These are phyloP conservation scores for Hirtodrosophila cameraria DNA, from an alignment of 2,888 invertebrate genomes.

Conservation along the genomic window DNA sequence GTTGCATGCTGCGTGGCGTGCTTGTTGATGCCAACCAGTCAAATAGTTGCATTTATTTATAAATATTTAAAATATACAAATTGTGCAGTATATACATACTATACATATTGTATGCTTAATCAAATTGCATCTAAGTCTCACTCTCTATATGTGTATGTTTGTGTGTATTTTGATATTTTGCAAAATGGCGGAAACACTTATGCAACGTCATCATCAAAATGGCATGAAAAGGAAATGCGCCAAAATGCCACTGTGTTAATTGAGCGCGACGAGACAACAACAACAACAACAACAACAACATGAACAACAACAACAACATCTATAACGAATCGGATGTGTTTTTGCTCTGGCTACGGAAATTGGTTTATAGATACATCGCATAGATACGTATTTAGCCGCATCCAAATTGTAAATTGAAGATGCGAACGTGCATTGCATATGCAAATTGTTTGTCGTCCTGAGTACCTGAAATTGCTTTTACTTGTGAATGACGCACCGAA, in stretches of 20 bases:
- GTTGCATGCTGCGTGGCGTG: constrained; percentile 15
- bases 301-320: neutral
- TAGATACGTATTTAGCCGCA: constrained; percentile 63
- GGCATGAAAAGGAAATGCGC: constrained; percentile 66
- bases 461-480: constrained; percentile 70
- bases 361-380: constrained; percentile 69
- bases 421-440: constrained; percentile 75
- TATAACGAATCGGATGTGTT: constrained; percentile 46
- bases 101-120: too few species aligned
- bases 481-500: constrained; percentile 20
- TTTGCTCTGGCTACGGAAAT: constrained; percentile 59
- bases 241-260: constrained; percentile 70
- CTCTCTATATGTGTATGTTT: neutral
- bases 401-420: constrained; percentile 72
- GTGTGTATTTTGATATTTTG: constrained; percentile 26
- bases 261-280: constrained; percentile 51
- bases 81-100: too few species aligned
- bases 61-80: constrained; percentile 68
- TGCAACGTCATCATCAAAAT: constrained; percentile 55
- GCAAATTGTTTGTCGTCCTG: constrained; percentile 61
- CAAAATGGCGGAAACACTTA: constrained; percentile 60
- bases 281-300: constrained; percentile 10
- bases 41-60: constrained; percentile 67
- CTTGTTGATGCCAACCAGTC: constrained; percentile 42
- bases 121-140: constrained; percentile 47